Percentiles rank a stretch among this genome's conserved stretches.
Evolutionary conservation across 1,140 invertebrate genomes (phyloP).

Genomic region (Drosophila murphyi): DNA sequence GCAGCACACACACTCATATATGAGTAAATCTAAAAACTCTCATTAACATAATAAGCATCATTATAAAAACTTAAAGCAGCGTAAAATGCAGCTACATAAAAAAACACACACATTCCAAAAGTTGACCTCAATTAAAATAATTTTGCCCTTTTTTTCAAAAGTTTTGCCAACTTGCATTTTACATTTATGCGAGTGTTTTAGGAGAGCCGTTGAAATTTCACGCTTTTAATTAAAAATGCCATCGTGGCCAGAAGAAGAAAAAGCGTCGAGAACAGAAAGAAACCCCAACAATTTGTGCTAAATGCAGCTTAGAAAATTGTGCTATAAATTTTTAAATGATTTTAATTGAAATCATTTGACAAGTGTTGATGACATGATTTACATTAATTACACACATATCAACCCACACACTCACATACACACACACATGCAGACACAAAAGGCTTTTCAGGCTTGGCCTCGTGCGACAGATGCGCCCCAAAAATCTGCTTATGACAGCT

Average conservation of each 20-base stretch:
- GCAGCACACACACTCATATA: neutral
- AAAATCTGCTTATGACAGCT: conserved; percentile 59
- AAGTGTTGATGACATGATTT: conserved; percentile 48
- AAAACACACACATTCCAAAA: conserved; percentile 25
- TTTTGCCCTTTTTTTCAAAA: conserved; percentile 46
- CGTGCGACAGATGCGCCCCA: neutral
- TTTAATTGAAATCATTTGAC: conserved; percentile 50
- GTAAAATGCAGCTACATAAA: conserved; percentile 52
- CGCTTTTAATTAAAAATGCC: conserved; percentile 63
- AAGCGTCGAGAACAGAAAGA: neutral
- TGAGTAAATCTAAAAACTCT: conserved; percentile 49
- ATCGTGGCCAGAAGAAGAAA: neutral
- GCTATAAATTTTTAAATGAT: conserved; percentile 47
- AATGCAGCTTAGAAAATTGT: conserved; percentile 43
- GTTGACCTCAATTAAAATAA: conserved; percentile 75
- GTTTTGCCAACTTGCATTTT: conserved; percentile 57
- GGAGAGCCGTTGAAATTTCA: conserved; percentile 61
- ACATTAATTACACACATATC: conserved; percentile 43
- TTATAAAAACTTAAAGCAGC: conserved; percentile 66
- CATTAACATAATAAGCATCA: conserved; percentile 69
- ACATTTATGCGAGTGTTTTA: conserved; percentile 16
- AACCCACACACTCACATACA: neutral
- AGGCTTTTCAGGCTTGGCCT: conserved; percentile 5
- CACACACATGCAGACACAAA: conserved; percentile 6
- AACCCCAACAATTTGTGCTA: conserved; percentile 43